Percentiles rank a stretch among this genome's conserved stretches.
These are phyloP conservation scores for Diarsia dahlii DNA, from an alignment of 2,888 invertebrate species.

Conservation along the genomic window DNA sequence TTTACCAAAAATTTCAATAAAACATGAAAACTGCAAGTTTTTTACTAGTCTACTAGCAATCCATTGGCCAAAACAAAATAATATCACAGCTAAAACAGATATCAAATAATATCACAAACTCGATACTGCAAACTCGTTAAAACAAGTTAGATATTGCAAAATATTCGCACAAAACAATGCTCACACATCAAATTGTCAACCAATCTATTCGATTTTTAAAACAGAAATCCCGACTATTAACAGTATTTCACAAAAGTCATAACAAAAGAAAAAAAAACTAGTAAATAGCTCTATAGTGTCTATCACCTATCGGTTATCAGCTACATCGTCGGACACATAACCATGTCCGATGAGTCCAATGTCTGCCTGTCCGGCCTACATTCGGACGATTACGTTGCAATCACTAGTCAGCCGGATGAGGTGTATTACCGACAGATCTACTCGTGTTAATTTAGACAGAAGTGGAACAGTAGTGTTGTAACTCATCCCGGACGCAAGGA, in stretches of 20 bases:
- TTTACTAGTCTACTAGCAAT: too few relatives aligned
- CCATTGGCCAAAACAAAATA: not conserved
- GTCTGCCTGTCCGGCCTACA: slow-evolving; percentile 45
- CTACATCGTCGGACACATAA: not conserved
- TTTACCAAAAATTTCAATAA: not conserved
- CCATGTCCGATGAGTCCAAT: not conserved
- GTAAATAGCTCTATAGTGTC: not conserved
- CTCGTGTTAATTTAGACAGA: slow-evolving; percentile 74
- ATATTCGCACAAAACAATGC: not conserved
- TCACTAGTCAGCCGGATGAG: slow-evolving; percentile 69
- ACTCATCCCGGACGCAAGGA: slow-evolving; percentile 46
- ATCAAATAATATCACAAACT: not conserved
- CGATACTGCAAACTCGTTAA: not conserved
- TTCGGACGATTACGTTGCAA: slow-evolving; percentile 54
- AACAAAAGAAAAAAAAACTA: not conserved
- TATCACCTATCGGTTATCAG: not conserved
- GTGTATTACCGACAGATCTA: slow-evolving; percentile 73
- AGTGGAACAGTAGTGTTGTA: slow-evolving; percentile 70
- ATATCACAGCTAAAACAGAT: not conserved
- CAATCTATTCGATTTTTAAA: not conserved
- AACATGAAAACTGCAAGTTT: not conserved
- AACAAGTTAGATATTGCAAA: not conserved
- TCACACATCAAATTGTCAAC: not conserved
- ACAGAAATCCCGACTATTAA: not conserved
- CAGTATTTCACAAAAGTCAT: not conserved